Percentiles rank a stretch among this genome's conserved stretches.
Evolutionary conservation across 2,113 vertebrate species (phyloP).

Genomic region (Chamaetylas fuelleborni): DNA sequence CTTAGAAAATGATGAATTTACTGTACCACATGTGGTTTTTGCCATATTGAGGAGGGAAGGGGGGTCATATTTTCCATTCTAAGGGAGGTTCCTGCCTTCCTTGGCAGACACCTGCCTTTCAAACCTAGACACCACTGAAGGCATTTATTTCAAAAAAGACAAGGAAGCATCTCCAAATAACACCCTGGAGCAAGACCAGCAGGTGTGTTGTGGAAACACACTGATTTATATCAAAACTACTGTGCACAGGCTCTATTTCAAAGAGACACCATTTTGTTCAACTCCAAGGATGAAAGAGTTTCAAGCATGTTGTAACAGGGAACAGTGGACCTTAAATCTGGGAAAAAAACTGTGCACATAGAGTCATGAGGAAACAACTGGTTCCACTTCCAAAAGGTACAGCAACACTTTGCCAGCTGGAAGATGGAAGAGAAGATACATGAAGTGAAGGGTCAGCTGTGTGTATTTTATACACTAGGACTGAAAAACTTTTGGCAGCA

Average conservation of each 20-base stretch:
- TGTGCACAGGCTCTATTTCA: neutral
- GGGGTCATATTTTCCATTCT: neutral
- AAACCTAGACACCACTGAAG: neutral
- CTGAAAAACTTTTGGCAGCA: neutral
- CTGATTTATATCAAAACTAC: neutral
- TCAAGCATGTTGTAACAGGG: neutral
- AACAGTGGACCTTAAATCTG: neutral
- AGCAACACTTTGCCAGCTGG: neutral
- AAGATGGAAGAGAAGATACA: neutral
- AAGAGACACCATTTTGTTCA: neutral
- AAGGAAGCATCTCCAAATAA: neutral
- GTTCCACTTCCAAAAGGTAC: neutral
- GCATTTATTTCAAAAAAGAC: neutral
- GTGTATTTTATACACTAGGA: neutral
- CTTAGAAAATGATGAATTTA: neutral
- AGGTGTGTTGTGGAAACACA: neutral
- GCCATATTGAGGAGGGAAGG: neutral
- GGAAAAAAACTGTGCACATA: neutral
- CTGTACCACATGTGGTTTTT: rapidly evolving
- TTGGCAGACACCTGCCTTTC: neutral
- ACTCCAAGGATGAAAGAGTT: neutral
- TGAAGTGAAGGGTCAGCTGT: neutral
- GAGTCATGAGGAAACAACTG: neutral
- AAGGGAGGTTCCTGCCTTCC: neutral
- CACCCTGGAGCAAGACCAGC: neutral